Evolutionary conservation across 2,888 invertebrate genomes (phyloP), one percentile per base, ranked within the genome.

Genomic region (Nycteola revayana): DNA sequence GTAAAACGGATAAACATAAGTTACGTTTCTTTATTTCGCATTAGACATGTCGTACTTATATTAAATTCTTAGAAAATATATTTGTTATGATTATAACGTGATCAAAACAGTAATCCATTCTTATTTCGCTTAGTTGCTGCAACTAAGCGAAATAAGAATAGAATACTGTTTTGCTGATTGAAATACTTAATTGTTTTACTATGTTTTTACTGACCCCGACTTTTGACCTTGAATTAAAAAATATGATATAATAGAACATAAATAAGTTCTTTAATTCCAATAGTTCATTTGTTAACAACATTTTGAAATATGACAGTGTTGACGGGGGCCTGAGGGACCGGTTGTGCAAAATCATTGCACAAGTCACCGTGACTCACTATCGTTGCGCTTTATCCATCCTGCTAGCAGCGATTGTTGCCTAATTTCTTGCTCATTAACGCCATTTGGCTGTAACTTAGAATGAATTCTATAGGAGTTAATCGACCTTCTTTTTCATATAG

Each of bases 341-440:
- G 74, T 82, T 83, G 77, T 80, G 83, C 74, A 76, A 80, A 79
- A 39, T 50, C 49, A 57, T 87, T 86, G 75, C 84, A 76, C 76
- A 84, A 86, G 52, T 32, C 43, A 50, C 56, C 54, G 67, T 86
- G 83, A 84, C 70, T 85, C 85, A 84, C 76, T 65, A 64, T 44
- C 56, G 59, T 65, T 66, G 71, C 62, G 69, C 72, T 72, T 75
- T 75, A 73, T 71, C 68, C 68, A 70, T 72, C 69, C 66, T 66
- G 67, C 58, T 54, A 53, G 55, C 47, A 50, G 56, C 81, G 50
- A n/a, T n/a, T n/a, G 56, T 82, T 78, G 71, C 78, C 70, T 68
- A 72, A 78, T 71, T 59, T 66, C 46, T 49, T 40, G 57, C 65
- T 71, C 66, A 72, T 77, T 79, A 73, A 66, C 66, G 64, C 56